Base-by-base conservation (phyloP, 2,888 invertebrate species). In the Maniola hyperantus region DNA sequence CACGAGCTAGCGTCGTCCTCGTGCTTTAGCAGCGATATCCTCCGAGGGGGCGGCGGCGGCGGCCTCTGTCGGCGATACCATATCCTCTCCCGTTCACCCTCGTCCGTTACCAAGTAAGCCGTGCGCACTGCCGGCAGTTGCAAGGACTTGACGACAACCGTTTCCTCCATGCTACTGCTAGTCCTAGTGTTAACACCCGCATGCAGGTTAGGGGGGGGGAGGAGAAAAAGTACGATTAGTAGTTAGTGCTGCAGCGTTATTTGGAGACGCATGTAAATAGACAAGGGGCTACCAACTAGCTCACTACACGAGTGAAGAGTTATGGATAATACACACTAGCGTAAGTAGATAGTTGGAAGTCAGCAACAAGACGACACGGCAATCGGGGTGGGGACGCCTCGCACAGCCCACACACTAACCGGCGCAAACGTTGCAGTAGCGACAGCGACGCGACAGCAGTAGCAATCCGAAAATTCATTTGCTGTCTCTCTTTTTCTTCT, bases 1-100 rank as follows among this genome's bases (percentile, higher is more conserved):
- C 77, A 82, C 68, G 74, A 77, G 72, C 79, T 80, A 73, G 73
- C 73, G 74, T 69, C 73, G 73, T 84, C 85, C 70, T 84, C 89
- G 77, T 85, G 83, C 87, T 87, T 89, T 76, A 83, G 79, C 64
- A 85, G 84, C 11, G 89, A 85, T 58, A 82, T 80, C 62, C 89
- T 80, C 26, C 90, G 71, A 69, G 91, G 91, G 74, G 91, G 91
- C 76, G 91, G 91, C 72, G 86, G 84, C 64, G 88, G 89, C 53
- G 87, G 82, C 72, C 77, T 78, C 73, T 80, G 80, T 70, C 84
- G 74, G 68, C 73, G 71, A 78, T 77, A 80, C 83, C 79, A 83
- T 65, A 78, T 70, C 68, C 69, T 71, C 68, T 73, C 74, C 36
- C 59, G 39, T 34, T 34, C 73, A 20, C 62, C 70, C 58, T 62